Evolutionary conservation across 2,888 invertebrate genomes (phyloP), one percentile per base, ranked within the genome.

Genomic region (Minunthozetes semirufus): DNA sequence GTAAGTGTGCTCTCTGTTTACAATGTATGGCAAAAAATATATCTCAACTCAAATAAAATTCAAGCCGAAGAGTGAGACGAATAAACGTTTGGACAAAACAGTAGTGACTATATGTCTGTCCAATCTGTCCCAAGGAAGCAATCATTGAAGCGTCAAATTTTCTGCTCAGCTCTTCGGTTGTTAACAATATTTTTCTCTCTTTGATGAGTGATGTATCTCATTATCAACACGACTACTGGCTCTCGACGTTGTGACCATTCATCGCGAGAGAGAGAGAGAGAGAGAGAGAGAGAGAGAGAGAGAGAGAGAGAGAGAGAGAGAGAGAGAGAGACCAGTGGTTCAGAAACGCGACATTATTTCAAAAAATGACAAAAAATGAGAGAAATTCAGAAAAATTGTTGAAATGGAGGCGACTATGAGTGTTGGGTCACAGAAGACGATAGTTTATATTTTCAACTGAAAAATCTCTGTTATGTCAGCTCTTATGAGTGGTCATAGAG

Each of bases 111-210:
- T 46, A n/a, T n/a, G n/a, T n/a, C n/a, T n/a, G n/a, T n/a, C n/a
- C n/a, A n/a, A n/a, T n/a, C 53, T 53, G 53, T 53, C 53, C 53
- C 53, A 53, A 53, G 53, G n/a, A 53, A 53, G 53, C n/a, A 53
- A 53, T 53, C 53, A 53, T 13, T 53, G 53, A 53, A 15, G 53
- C n/a, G 53, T 53, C 53, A 53, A 53, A 53, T 53, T 53, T 53
- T n/a, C n/a, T n/a, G n/a, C n/a, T n/a, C n/a, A n/a, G n/a, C n/a
- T n/a, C n/a, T n/a, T n/a, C n/a, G n/a, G n/a, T n/a, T n/a, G 6
- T 53, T 8, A 6, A 19, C 53, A n/a, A 19, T 13, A 6, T 53
- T n/a, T 53, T 19, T 13, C 19, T 53, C 17, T 53, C 53, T n/a
- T n/a, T 53, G 53, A 53, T 53, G 53, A 53, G 11, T 53, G n/a